Conservation (phyloP, 2,113 vertebrate genomes). For the Rhadina sibilatrix region DNA sequence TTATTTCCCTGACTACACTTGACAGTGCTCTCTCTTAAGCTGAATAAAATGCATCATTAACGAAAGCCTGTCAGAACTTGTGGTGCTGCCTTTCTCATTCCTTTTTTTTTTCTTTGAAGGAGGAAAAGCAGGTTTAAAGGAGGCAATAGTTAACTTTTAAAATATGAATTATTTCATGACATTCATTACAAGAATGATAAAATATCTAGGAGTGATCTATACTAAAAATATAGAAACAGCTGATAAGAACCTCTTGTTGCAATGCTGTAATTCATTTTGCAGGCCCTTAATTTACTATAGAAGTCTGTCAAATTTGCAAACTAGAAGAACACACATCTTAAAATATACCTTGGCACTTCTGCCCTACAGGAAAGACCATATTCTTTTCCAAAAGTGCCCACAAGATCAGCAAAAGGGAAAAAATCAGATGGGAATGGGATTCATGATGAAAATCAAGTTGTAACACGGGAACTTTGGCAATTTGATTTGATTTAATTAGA, state of each 20-base stretch:
- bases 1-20: not conserved
- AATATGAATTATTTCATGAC: not conserved
- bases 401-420: not conserved
- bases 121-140: constrained; percentile 16
- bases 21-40: not conserved
- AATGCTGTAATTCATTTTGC: not conserved
- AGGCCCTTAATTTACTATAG: not conserved
- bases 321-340: not conserved
- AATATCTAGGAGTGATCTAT: not conserved
- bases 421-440: not conserved
- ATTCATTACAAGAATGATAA: not conserved
- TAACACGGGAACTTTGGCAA: not conserved
- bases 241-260: not conserved
- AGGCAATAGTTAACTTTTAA: not conserved
- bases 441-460: not conserved
- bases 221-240: not conserved
- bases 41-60: constrained; percentile 11
- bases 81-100: not conserved
- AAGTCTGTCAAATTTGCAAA: not conserved
- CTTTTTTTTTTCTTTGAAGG: not conserved
- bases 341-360: not conserved
- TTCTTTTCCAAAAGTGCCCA: not conserved
- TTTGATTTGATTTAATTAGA: not conserved
- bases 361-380: not conserved
- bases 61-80: constrained; percentile 32